Conservation (phyloP, 1,140 invertebrate species). For the Pinna nobilis region DNA sequence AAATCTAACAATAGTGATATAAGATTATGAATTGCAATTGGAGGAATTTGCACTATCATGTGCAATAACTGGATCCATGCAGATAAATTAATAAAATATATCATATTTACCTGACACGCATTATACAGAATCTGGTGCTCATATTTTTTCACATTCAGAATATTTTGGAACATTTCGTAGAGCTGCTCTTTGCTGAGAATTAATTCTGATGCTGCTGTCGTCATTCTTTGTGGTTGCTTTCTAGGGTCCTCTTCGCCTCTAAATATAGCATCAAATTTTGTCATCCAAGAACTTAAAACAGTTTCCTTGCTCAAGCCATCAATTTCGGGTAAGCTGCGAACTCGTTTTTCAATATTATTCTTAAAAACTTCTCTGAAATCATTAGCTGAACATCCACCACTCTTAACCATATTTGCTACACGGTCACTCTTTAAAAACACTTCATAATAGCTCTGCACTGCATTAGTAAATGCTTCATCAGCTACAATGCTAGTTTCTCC, state of each 20-base stretch:
- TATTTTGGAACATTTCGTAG: conserved; percentile 99
- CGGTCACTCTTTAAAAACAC: conserved; percentile 98
- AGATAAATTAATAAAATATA: no score
- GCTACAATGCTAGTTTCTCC: conserved; percentile 96
- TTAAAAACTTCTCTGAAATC: conserved; percentile 99
- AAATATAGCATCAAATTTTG: conserved; percentile 99
- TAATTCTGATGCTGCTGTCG: conserved; percentile 72
- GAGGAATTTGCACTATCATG: no score
- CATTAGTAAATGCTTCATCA: conserved; percentile 99
- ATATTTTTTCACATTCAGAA: conserved; percentile 98
- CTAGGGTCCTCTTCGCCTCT: conserved; percentile 83
- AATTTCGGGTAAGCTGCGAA: conserved; percentile 97
- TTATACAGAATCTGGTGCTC: conserved; percentile 99
- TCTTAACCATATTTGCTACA: conserved; percentile 95
- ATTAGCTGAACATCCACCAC: conserved; percentile 97
- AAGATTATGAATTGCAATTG: no score
- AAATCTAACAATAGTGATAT: no score
- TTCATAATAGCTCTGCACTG: conserved; percentile 97
- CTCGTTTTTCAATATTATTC: conserved; percentile 97
- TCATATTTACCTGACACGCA: conserved; percentile 90
- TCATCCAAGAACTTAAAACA: conserved; percentile 98
- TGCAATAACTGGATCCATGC: no score
- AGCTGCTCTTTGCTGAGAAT: conserved; percentile 79
- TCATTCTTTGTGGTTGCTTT: conserved; percentile 72
- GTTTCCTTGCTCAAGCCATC: conserved; percentile 99